Evolutionary conservation across 2,113 vertebrate genomes (phyloP).

Genomic region (Scophthalmus maximus): DNA sequence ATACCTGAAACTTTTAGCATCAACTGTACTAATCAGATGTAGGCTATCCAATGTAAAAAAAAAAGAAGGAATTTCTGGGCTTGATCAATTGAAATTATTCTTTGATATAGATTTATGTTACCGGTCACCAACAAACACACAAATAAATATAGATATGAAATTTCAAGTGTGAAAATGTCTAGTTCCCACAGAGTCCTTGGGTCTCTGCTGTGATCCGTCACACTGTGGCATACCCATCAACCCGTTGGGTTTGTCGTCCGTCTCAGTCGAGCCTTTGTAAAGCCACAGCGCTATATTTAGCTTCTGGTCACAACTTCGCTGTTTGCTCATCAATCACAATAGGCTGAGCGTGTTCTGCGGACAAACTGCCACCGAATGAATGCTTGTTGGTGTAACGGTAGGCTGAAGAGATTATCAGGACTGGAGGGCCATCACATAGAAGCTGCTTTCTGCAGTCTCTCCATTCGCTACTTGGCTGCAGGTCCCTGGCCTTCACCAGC

Average conservation of each 20-base stretch:
- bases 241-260: constrained; percentile 31
- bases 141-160: constrained; percentile 19
- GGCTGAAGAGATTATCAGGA: constrained; percentile 25
- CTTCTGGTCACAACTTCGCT: constrained; percentile 32
- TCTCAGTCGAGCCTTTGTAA: constrained; percentile 25
- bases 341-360: constrained; percentile 12
- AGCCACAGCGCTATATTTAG: constrained; percentile 42
- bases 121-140: background rate
- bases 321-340: constrained; percentile 26
- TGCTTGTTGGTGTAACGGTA: constrained; percentile 7
- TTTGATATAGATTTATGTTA: background rate
- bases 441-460: constrained; percentile 41
- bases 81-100: background rate
- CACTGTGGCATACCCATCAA: constrained; percentile 15
- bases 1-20: background rate
- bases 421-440: constrained; percentile 29
- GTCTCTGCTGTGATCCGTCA: constrained; percentile 38
- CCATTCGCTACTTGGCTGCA: constrained; percentile 34
- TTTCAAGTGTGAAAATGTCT: constrained; percentile 26
- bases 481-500: constrained; percentile 37
- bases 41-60: too few species aligned
- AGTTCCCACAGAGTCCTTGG: constrained; percentile 46
- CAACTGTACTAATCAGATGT: too few species aligned
- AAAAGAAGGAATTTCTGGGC: too few species aligned
- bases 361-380: background rate